These are phyloP conservation scores for Hippolais icterina DNA, from an alignment of 2,113 vertebrate genomes.

Conservation along the genomic window DNA sequence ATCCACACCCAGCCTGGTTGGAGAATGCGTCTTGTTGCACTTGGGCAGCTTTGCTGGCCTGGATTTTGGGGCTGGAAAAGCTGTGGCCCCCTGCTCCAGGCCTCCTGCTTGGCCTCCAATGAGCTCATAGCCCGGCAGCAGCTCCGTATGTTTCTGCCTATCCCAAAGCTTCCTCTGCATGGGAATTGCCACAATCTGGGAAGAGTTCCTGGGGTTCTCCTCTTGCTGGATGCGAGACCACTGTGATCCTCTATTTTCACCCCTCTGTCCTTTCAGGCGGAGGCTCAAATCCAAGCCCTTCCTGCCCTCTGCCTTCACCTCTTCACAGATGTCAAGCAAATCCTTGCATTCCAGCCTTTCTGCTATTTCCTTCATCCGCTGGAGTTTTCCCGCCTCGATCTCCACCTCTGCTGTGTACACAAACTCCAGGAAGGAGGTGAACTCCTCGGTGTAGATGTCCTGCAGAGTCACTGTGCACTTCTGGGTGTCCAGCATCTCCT, in stretches of 20 bases:
- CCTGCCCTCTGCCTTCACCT: slow-evolving; percentile 25
- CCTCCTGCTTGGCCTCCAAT: neutral
- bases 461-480: slow-evolving; percentile 53
- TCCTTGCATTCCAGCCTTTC: slow-evolving; percentile 68
- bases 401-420: slow-evolving; percentile 69
- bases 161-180: slow-evolving; percentile 52
- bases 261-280: slow-evolving; percentile 5
- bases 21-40: neutral
- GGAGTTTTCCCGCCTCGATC: slow-evolving; percentile 59
- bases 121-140: neutral
- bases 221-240: neutral
- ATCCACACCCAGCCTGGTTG: accelerated
- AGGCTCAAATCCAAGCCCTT: slow-evolving; percentile 35
- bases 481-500: slow-evolving; percentile 43
- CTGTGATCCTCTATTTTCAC: neutral
- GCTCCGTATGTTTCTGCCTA: neutral
- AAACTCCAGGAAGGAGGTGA: slow-evolving; percentile 71
- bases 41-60: neutral
- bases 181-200: neutral
- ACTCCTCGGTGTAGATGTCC: slow-evolving; percentile 63
- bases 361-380: slow-evolving; percentile 52
- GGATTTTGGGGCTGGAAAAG: neutral
- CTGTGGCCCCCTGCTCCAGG: neutral
- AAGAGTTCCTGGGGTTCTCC: neutral
- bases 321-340: slow-evolving; percentile 67